Evolutionary conservation across 2,113 vertebrate species (phyloP), one percentile per base, ranked within the genome.

Genomic region (Hyperopisus bebe): DNA sequence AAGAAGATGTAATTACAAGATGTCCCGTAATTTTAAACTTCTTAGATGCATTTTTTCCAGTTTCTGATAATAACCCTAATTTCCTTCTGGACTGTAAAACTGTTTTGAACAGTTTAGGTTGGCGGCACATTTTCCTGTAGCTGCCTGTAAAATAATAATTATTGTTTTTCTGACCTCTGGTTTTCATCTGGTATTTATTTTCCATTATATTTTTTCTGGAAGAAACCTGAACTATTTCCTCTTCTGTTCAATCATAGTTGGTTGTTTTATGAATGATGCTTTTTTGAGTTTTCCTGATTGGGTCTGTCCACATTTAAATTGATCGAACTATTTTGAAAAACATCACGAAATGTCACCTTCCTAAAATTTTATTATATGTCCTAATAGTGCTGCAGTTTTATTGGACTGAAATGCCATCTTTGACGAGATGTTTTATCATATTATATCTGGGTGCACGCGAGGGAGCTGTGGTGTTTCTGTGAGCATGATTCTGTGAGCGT

Each of bases 131-230:
- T 80, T 80, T 80, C 35, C 15, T 80, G 31, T 80, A 80, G 35
- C 74, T 42, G 74, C 74, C 74, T 80, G 35, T 39, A 80, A 80
- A 80, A 42, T 42, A 80, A 42, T 42, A 80, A 80, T 70, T 70
- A 31, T 80, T 80, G 74, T 80, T 80, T 80, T 80, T 80, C 74
- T 80, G 74, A 80, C 74, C 74, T 80, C 74, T 80, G 74, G 74
- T 80, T 80, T 80, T 80, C 74, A 80, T 80, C 74, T 80, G 35
- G 74, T 80, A 80, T 80, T 80, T 80, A 80, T 80, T 80, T 80
- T 80, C 31, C 6, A 31, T 80, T 19, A 80, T 80, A 39, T 80
- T 80, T 42, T 80, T 39, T 39, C 35, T 80, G 74, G 74, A 80
- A 42, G 35, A 5, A 80, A 19, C 35, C 74, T 11, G 74, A 35